Base-by-base conservation (phyloP, 2,888 invertebrate genomes). In the Agapetus fuscipes region DNA sequence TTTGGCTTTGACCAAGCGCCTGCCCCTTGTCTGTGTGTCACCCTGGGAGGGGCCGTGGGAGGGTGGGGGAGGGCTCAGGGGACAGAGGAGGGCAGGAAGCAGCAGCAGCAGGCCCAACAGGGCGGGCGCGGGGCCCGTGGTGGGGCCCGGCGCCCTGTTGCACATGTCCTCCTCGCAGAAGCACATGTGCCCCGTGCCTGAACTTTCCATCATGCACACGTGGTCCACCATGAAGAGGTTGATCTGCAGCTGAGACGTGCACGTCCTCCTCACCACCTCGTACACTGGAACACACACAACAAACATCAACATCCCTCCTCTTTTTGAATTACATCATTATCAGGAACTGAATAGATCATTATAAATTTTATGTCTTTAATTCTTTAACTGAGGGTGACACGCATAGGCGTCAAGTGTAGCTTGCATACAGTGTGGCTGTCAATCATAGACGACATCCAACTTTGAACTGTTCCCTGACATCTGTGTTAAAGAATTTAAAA, bases 151-250 rank as follows among this genome's bases (percentile, higher is more conserved):
- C 49, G 64, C 72, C 54, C 64, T 64, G 68, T 93, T 93, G 76
- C 93, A 93, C 83, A 86, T 86, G 74, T 93, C 90, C 75, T 90
- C 90, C 76, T 93, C 91, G 76, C 93, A 93, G 80, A 93, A 93
- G 76, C 91, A 93, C 91, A 93, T 93, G 80, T 90, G 90, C 71
- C 93, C 93, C 63, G 83, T 89, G 73, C 91, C 90, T 76, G 88
- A 88, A 80, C 91, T 89, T 83, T 93, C 93, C 83, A 88, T 86
- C 91, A 93, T 93, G 82, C 93, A 93, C 73, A 93, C 93, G 76
- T 93, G 93, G 71, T 93, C 93, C 66, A 93, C 93, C 90, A 93
- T 91, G 76, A 93, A 93, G 58, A 93, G 76, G 70, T 93, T 93
- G 71, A 93, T 93, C 69, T 90, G 89, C 50, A 93, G 78, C 60